Evolutionary conservation across 2,113 vertebrate genomes (phyloP), one percentile per base, ranked within the genome.

Genomic region (Trichomycterus rosablanca): DNA sequence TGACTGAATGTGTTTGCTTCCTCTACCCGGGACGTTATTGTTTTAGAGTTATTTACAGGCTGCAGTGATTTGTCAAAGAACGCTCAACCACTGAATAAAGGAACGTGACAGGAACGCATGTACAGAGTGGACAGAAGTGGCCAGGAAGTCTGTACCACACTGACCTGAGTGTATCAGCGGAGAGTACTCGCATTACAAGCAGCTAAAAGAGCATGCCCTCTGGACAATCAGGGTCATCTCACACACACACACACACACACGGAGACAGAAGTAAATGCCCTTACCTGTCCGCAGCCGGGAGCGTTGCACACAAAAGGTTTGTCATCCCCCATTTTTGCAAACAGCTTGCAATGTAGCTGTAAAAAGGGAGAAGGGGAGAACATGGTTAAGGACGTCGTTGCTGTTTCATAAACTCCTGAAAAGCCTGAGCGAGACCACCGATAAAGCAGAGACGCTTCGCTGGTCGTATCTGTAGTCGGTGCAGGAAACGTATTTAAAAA

Each of bases 231-330:
- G 37, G 30, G 7, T 23, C 2, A 8, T 2, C 9, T 51, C 24
- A 24, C 48, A 44, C 44, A 61, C 16, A 50, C 40, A 72, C 10
- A 48, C 48, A 69, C 30, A 70, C 48, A 65, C 54, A 40, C 63
- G 59, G 73, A 74, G 76, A 22, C 22, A n/a, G 61, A 63, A 72
- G 70, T 15, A 63, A 45, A 39, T 15, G 22, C 46, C 44, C 89
- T 86, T 90, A 98, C 95, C 95, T 98, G 95, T 83, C 95, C 95
- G 65, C 95, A 98, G 88, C 95, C 95, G 0, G 86, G 89, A 80
- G 95, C 94, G 49, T 66, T 84, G 89, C 95, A 98, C 89, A 95
- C 93, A 85, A 98, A 98, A 77, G 95, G 95, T 79, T 92, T 82
- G 84, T 98, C 95, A 80, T 98, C 95, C 79, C 95, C 95, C 95